Conservation (phyloP, 2,888 invertebrate species). For the Charanyca ferruginea region DNA sequence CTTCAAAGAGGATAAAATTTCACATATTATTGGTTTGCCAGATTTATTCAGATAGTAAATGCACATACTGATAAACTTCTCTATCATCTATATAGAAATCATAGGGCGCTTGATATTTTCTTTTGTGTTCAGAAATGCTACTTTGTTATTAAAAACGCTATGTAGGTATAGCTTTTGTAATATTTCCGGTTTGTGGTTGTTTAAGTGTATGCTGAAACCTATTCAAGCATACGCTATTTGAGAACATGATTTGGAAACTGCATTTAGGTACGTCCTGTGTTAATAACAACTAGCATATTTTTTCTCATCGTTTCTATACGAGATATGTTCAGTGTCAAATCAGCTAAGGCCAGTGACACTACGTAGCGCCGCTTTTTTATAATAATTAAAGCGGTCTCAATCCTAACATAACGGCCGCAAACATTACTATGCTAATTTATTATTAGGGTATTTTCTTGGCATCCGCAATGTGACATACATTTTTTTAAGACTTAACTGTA, state of each 20-base stretch:
- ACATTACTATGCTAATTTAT: slow-evolving; percentile 90
- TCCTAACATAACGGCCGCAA: slow-evolving; percentile 87
- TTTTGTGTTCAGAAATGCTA: background rate
- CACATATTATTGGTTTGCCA: slow-evolving; percentile 21
- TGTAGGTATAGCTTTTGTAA: too few relatives aligned
- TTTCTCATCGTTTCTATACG: slow-evolving; percentile 26
- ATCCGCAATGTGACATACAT: slow-evolving; percentile 90
- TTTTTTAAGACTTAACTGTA: slow-evolving; percentile 89
- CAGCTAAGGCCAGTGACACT: slow-evolving; percentile 85
- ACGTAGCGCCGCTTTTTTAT: slow-evolving; percentile 81
- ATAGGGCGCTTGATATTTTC: background rate
- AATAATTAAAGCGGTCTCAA: slow-evolving; percentile 88
- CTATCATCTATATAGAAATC: slow-evolving; percentile 3
- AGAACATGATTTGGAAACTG: slow-evolving; percentile 31
- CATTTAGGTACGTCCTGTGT: slow-evolving; percentile 22
- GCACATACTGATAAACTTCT: background rate
- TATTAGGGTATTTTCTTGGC: slow-evolving; percentile 89
- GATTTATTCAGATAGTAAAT: slow-evolving; percentile 10
- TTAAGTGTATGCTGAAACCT: background rate
- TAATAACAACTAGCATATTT: slow-evolving; percentile 31
- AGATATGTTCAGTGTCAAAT: slow-evolving; percentile 62
- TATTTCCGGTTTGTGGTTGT: slow-evolving; percentile 22
- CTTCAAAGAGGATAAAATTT: slow-evolving; percentile 34
- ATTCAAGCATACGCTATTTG: slow-evolving; percentile 13
- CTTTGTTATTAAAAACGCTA: too few relatives aligned